Conservation (phyloP, 1,140 invertebrate species). For the Zeugodacus cucurbitae region DNA sequence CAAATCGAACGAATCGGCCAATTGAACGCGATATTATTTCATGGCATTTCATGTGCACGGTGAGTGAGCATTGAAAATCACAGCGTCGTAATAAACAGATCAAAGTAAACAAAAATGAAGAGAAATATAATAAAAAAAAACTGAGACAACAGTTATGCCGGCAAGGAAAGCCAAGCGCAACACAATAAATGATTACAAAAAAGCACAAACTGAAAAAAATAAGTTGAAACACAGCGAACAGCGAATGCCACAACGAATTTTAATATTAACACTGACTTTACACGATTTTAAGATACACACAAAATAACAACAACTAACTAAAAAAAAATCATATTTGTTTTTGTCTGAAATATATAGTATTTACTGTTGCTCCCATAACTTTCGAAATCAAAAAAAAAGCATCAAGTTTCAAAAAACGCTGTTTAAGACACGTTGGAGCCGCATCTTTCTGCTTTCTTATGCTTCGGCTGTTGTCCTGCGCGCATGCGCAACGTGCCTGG, state of each 20-base stretch:
- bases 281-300: conserved; percentile 53
- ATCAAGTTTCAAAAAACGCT: not conserved
- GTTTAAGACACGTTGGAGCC: not conserved
- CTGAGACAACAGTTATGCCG: too few species aligned
- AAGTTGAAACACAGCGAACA: not conserved
- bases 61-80: conserved; percentile 36
- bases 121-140: not conserved
- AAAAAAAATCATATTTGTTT: conserved; percentile 9
- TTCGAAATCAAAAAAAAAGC: not conserved
- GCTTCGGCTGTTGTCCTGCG: not conserved
- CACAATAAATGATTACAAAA: conserved; percentile 7
- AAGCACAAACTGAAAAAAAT: not conserved
- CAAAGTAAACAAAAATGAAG: conserved; percentile 27
- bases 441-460: not conserved
- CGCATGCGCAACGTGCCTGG: conserved; percentile 17
- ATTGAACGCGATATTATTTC: conserved; percentile 37
- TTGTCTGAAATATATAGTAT: not conserved
- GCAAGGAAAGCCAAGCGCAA: not conserved
- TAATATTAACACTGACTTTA: conserved; percentile 66
- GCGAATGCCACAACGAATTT: conserved; percentile 44
- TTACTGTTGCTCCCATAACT: not conserved
- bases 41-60: not conserved
- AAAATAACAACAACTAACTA: conserved; percentile 46
- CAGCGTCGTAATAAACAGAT: not conserved
- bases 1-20: conserved; percentile 39